Evolutionary conservation across 2,888 invertebrate genomes (phyloP).

Genomic region (Allophyes oxyacanthae): DNA sequence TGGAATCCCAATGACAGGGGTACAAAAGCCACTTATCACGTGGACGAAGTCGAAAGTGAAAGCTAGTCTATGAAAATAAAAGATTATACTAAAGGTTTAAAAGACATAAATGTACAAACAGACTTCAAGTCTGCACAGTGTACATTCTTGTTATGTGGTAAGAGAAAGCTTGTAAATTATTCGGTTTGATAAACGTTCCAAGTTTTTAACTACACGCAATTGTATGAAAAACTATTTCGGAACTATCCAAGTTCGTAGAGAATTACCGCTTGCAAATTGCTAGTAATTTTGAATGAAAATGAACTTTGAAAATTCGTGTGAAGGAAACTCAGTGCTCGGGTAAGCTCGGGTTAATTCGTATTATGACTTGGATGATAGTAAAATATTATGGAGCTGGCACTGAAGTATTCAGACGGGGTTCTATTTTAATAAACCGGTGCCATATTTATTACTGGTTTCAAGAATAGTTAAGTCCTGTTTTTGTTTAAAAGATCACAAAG

Average conservation of each 20-base stretch:
- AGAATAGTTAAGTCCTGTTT: background rate
- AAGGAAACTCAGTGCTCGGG: conserved; percentile 62
- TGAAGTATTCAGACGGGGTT: conserved; percentile 20
- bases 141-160: conserved; percentile 31
- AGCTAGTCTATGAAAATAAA: no score
- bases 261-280: conserved; percentile 75
- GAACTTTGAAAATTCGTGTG: conserved; percentile 71
- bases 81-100: no score
- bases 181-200: conserved; percentile 59
- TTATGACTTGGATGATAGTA: conserved; percentile 50
- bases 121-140: background rate
- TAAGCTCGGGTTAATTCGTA: conserved; percentile 44
- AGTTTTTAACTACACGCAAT: conserved; percentile 70
- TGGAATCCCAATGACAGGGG: no score
- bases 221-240: conserved; percentile 74
- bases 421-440: conserved; percentile 14
- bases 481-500: background rate
- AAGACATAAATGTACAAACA: conserved; percentile 1
- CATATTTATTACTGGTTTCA: background rate
- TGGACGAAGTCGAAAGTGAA: no score
- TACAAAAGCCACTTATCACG: no score
- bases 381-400: conserved; percentile 36
- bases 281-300: conserved; percentile 73
- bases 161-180: conserved; percentile 55
- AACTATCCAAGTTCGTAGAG: conserved; percentile 74